Percentiles rank a stretch among this genome's conserved stretches.
Evolutionary conservation across 2,797 vertebrate genomes (phyloP).

Genomic region (Coracias cyanogaster): DNA sequence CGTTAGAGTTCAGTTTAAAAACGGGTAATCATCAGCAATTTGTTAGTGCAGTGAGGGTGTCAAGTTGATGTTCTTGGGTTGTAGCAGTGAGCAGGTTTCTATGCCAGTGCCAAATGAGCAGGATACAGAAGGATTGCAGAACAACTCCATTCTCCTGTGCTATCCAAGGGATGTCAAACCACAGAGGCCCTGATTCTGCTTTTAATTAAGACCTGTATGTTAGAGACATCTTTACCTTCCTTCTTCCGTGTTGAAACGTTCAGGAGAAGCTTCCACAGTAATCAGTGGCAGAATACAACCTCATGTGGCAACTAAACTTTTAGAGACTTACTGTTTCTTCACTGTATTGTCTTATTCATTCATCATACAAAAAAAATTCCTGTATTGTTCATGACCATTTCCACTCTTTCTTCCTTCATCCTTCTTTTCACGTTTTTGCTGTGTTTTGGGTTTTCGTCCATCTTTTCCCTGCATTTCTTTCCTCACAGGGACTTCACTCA

Average conservation of each 20-base stretch:
- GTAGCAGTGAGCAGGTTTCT: neutral
- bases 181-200: neutral
- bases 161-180: neutral
- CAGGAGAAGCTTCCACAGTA: neutral
- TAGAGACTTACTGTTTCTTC: neutral
- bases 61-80: neutral
- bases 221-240: neutral
- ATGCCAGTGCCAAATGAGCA: neutral
- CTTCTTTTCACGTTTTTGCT: neutral
- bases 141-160: neutral
- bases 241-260: neutral
- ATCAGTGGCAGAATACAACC: neutral
- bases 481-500: neutral
- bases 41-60: neutral
- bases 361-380: neutral
- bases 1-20: constrained; percentile 52
- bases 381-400: neutral
- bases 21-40: constrained; percentile 32
- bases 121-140: neutral
- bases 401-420: neutral
- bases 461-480: neutral
- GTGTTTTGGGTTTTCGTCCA: neutral
- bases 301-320: neutral
- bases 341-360: neutral
- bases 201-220: neutral